Evolutionary conservation across 2,797 vertebrate species (phyloP).

Genomic region (Podarcis lilfordi): DNA sequence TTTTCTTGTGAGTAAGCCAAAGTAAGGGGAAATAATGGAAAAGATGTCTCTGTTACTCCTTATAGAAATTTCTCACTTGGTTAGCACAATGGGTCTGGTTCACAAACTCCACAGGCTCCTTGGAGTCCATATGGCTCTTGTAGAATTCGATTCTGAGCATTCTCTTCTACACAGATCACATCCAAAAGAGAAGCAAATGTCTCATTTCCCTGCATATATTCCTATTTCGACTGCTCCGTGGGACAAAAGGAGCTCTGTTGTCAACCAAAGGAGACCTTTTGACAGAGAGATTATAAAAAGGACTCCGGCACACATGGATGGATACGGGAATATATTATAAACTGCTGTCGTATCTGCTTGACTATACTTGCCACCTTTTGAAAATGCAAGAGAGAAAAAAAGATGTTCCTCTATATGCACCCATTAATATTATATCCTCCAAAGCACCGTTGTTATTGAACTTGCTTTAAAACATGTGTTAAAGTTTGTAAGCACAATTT

Average conservation of each 20-base stretch:
- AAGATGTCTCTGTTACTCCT: not conserved
- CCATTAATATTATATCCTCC: not conserved
- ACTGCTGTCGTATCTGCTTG: not conserved
- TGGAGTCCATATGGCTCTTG: slow-evolving; percentile 11
- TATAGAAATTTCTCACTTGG: not conserved
- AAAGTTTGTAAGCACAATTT: not conserved
- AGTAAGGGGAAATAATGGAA: not conserved
- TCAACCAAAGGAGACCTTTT: not conserved
- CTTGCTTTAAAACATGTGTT: not conserved
- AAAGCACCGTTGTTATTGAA: not conserved
- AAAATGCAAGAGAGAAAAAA: not conserved
- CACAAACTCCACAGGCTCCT: slow-evolving; percentile 18
- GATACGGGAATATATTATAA: not conserved
- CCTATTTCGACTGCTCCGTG: not conserved
- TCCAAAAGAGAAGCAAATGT: slow-evolving; percentile 4
- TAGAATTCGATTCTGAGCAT: not conserved
- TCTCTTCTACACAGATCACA: not conserved
- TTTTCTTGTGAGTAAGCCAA: slow-evolving; percentile 1
- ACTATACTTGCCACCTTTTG: not conserved
- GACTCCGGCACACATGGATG: not conserved
- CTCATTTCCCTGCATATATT: not conserved
- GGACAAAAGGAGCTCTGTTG: not conserved
- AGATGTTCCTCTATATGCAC: not conserved
- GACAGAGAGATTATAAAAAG: not conserved
- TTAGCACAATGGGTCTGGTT: slow-evolving; percentile 17